Evolutionary conservation across 2,797 vertebrate genomes (phyloP).

Genomic region (Ptychobarbus kaznakovi): DNA sequence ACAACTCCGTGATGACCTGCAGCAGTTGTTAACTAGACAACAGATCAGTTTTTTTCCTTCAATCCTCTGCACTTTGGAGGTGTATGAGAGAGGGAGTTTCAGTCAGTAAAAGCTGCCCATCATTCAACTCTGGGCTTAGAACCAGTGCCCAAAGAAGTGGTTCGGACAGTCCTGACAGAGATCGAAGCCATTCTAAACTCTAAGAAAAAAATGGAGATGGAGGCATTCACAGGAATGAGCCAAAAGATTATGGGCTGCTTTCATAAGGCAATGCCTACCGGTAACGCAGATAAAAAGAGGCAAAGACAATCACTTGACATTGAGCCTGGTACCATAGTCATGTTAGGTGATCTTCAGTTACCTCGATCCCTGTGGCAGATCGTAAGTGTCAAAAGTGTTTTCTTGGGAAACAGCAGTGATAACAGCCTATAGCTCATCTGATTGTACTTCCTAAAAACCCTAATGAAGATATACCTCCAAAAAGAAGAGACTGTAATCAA

Average conservation of each 20-base stretch:
- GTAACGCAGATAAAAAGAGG: not conserved
- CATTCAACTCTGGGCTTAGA: not conserved
- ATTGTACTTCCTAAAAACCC: not conserved
- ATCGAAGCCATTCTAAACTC: not conserved
- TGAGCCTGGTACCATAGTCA: not conserved
- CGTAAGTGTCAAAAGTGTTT: not conserved
- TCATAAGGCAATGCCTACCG: conserved; percentile 6
- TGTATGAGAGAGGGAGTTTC: not conserved
- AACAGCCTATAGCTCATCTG: not conserved
- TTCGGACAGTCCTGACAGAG: not conserved
- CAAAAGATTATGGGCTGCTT: not conserved
- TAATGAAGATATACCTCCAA: not conserved
- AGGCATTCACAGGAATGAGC: not conserved
- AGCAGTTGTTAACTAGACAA: not conserved
- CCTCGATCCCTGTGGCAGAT: not conserved
- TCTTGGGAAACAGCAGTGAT: not conserved
- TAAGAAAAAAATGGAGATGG: not conserved
- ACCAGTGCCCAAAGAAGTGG: not conserved
- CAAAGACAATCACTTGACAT: not conserved
- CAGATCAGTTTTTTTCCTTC: not conserved
- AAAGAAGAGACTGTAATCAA: not conserved
- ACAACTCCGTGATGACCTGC: not conserved
- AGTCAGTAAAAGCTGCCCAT: not conserved
- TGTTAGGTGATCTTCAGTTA: not conserved
- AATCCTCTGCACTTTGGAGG: not conserved